phyloP scores from a whole-genome alignment of 2,888 invertebrate species.

The Desoria tigrina region DNA sequence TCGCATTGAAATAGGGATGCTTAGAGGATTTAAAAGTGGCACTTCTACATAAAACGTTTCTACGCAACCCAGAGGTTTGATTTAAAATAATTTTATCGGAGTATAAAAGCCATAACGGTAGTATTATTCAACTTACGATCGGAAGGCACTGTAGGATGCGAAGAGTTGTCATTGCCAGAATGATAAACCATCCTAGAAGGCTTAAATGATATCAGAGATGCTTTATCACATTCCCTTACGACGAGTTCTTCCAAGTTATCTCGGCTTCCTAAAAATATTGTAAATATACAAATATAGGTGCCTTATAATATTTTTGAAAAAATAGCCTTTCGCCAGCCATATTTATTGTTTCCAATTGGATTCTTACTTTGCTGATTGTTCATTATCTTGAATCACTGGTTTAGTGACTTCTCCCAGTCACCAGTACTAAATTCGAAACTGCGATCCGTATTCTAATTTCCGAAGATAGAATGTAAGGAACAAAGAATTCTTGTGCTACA shows the following conservation, averaged over 20 bases:
- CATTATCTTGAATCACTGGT: neutral
- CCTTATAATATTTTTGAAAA: too few relatives aligned
- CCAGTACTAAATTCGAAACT: slow-evolving; percentile 29
- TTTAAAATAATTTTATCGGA: slow-evolving; percentile 1
- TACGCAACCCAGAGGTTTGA: too few relatives aligned
- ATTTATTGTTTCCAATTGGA: neutral
- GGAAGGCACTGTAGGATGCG: slow-evolving; percentile 46
- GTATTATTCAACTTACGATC: slow-evolving; percentile 30
- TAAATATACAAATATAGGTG: too few relatives aligned
- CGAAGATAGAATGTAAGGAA: slow-evolving; percentile 37
- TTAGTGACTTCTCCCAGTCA: slow-evolving; percentile 36
- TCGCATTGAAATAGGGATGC: slow-evolving; percentile 33
- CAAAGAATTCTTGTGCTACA: slow-evolving; percentile 32
- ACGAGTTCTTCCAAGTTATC: slow-evolving; percentile 43
- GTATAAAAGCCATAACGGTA: neutral
- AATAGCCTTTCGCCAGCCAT: too few relatives aligned
- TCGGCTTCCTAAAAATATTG: too few relatives aligned
- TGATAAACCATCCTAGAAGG: slow-evolving; percentile 54
- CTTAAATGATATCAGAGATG: slow-evolving; percentile 42
- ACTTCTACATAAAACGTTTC: slow-evolving; percentile 46
- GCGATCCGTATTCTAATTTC: slow-evolving; percentile 44
- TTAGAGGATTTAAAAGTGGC: slow-evolving; percentile 37
- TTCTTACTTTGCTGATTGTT: neutral
- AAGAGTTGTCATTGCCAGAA: slow-evolving; percentile 53
- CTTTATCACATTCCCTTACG: slow-evolving; percentile 39